A percentile compares a stretch with the other conserved stretches of the same genome.
These are phyloP conservation scores for Sciaenops ocellatus DNA, from an alignment of 2,797 vertebrate genomes.

Conservation along the genomic window DNA sequence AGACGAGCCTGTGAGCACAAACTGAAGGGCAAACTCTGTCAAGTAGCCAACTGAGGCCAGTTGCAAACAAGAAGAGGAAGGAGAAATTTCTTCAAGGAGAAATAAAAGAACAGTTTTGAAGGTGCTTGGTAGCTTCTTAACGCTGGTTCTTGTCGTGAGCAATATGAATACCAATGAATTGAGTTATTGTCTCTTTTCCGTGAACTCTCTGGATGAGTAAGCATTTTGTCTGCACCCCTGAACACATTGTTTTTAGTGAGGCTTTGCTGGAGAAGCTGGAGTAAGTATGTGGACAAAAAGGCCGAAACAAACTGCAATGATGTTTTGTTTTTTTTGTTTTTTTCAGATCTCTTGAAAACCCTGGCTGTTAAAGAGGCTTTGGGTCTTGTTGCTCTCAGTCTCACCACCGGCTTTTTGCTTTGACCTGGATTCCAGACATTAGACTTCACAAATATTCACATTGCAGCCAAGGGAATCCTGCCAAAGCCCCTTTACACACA, in stretches of 20 bases:
- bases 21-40: slow-evolving; percentile 23
- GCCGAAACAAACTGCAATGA: slow-evolving; percentile 50
- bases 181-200: slow-evolving; percentile 48
- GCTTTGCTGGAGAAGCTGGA: slow-evolving; percentile 48
- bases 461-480: slow-evolving; percentile 73
- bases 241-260: slow-evolving; percentile 56
- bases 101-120: slow-evolving; percentile 16
- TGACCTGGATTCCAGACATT: slow-evolving; percentile 79
- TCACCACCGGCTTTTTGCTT: slow-evolving; percentile 70
- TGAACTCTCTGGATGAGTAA: slow-evolving; percentile 59
- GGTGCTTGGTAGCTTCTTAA: background rate
- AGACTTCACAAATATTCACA: slow-evolving; percentile 74
- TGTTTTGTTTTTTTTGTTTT: slow-evolving; percentile 41
- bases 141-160: slow-evolving; percentile 23
- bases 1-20: slow-evolving; percentile 34
- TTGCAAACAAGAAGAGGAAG: slow-evolving; percentile 14
- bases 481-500: slow-evolving; percentile 71
- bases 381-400: slow-evolving; percentile 50
- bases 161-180: slow-evolving; percentile 37
- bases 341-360: slow-evolving; percentile 63
- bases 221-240: slow-evolving; percentile 50
- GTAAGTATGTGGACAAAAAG: slow-evolving; percentile 57
- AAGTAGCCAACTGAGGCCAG: slow-evolving; percentile 43
- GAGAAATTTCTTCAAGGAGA: slow-evolving; percentile 17
- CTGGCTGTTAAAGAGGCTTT: slow-evolving; percentile 73